These are phyloP conservation scores for Drosophila asahinai DNA, from an alignment of 1,140 invertebrate genomes.

Conservation along the genomic window DNA sequence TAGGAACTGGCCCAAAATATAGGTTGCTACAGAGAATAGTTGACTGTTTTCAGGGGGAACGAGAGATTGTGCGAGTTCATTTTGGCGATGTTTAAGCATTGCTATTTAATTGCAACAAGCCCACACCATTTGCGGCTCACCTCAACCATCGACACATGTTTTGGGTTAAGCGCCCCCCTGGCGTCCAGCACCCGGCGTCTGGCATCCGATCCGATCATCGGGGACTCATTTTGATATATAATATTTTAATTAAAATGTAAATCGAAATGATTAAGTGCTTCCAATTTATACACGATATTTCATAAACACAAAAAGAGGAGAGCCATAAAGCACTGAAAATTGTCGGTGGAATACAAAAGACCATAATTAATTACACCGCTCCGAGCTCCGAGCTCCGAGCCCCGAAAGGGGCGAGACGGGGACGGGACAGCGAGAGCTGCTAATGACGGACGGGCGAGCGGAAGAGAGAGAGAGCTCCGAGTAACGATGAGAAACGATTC, in stretches of 20 bases:
- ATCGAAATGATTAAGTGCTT: slow-evolving; percentile 81
- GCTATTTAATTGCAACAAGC: slow-evolving; percentile 1
- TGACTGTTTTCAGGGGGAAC: slow-evolving; percentile 2
- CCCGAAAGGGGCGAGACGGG: slow-evolving; percentile 46
- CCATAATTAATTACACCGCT: slow-evolving; percentile 79
- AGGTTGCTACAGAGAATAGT: neutral
- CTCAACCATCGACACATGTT: slow-evolving; percentile 39
- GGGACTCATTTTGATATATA: slow-evolving; percentile 72
- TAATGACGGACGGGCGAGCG: slow-evolving; percentile 23
- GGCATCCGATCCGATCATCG: slow-evolving; percentile 28
- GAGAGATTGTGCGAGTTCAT: neutral
- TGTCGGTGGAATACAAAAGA: slow-evolving; percentile 80
- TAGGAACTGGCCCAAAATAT: too few relatives aligned
- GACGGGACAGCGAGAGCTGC: slow-evolving; percentile 27
- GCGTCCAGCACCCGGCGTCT: slow-evolving; percentile 14
- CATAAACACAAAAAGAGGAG: slow-evolving; percentile 56
- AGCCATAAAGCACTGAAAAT: slow-evolving; percentile 79
- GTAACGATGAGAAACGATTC: slow-evolving; percentile 59
- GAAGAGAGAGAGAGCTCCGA: slow-evolving; percentile 37
- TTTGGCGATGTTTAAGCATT: neutral
- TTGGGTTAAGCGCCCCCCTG: slow-evolving; percentile 45
- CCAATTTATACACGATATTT: slow-evolving; percentile 82
- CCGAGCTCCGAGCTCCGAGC: slow-evolving; percentile 57
- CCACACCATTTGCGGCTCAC: slow-evolving; percentile 16
- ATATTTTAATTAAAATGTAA: slow-evolving; percentile 84